Conservation (phyloP, 2,797 vertebrate species). For the Chrysocyon brachyurus region DNA sequence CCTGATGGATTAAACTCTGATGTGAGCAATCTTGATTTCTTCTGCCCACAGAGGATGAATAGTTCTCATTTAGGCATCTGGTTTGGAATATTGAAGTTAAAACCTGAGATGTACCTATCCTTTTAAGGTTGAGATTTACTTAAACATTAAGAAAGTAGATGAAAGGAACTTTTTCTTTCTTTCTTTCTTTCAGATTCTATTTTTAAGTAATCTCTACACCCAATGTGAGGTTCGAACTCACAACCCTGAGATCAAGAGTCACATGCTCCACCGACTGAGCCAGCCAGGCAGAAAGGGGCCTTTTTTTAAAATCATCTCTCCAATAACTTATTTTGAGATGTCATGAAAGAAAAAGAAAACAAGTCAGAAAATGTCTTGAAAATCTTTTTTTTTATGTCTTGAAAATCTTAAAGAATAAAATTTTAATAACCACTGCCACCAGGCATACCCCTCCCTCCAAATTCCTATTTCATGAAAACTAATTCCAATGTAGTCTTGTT, state of each 20-base stretch:
- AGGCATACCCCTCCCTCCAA: neutral
- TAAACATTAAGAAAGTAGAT: neutral
- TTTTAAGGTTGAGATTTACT: neutral
- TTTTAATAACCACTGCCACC: neutral
- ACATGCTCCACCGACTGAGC: neutral
- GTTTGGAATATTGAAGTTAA: neutral
- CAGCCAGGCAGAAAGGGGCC: accelerated
- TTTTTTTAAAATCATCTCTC: neutral
- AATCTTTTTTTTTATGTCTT: neutral
- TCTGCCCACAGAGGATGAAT: neutral
- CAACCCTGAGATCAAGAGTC: neutral
- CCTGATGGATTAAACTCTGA: neutral
- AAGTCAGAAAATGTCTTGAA: neutral
- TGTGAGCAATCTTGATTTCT: neutral
- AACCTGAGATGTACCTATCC: neutral
- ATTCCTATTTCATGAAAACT: neutral
- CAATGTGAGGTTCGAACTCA: neutral
- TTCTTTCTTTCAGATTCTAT: neutral
- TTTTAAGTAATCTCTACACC: neutral
- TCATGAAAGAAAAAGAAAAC: neutral
- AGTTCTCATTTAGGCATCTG: neutral
- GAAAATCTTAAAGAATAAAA: neutral
- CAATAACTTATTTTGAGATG: conserved; percentile 3
- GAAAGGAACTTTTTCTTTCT: neutral
- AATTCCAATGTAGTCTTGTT: neutral